Conservation (phyloP, 2,797 vertebrate species). For the Myiotriccus ornatus region DNA sequence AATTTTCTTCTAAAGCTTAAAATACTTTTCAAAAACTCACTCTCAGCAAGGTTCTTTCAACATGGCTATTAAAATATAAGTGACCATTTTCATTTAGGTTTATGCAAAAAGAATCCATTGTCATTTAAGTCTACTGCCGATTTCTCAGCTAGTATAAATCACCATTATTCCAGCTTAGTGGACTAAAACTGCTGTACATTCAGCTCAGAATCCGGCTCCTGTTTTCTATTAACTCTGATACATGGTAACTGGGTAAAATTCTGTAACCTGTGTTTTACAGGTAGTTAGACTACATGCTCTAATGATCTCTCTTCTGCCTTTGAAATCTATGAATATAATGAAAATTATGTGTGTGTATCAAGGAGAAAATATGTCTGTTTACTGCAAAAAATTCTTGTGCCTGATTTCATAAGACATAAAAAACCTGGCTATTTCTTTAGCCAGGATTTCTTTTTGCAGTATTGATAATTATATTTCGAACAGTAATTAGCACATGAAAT, state of each 20-base stretch:
- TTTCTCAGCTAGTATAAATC: conserved; percentile 9
- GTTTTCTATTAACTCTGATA: not conserved
- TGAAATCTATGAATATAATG: not conserved
- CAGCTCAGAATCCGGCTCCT: not conserved
- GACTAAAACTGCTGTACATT: not conserved
- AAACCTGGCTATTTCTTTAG: not conserved
- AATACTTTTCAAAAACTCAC: not conserved
- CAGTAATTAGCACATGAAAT: conserved; percentile 25
- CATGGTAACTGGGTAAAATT: not conserved
- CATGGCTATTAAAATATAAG: not conserved
- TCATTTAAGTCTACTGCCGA: not conserved
- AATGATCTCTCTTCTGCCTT: conserved; percentile 24
- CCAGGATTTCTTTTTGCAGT: conserved; percentile 7
- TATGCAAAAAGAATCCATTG: conserved; percentile 9
- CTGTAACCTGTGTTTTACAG: not conserved
- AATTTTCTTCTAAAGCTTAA: not conserved
- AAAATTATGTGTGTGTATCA: not conserved
- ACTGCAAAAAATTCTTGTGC: not conserved
- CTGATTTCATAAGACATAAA: not conserved
- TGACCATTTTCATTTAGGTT: conserved; percentile 12
- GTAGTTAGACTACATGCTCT: conserved; percentile 5
- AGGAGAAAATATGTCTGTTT: not conserved
- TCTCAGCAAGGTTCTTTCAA: not conserved
- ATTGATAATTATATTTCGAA: conserved; percentile 37
- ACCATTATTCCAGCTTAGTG: not conserved